phyloP scores from a whole-genome alignment of 2,113 vertebrate genomes.

The Chaenocephalus aceratus region DNA sequence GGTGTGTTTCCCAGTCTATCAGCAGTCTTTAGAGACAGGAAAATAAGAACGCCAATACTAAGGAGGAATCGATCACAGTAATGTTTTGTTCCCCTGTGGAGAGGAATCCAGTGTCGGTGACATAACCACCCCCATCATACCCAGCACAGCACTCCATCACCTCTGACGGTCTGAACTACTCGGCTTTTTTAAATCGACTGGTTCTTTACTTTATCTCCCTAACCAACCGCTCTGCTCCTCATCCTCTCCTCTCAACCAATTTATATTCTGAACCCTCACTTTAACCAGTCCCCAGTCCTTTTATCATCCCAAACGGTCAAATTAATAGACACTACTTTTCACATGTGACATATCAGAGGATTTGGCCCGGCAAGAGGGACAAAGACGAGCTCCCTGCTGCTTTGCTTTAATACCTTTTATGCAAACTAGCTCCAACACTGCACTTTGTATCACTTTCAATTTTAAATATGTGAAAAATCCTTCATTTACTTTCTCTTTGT shows the following conservation, averaged over 20 bases:
- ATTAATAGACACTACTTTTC: constrained; percentile 59
- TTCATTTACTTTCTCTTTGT: neutral
- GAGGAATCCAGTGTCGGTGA: constrained; percentile 56
- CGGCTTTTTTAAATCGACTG: constrained; percentile 51
- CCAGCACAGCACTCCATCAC: constrained; percentile 67
- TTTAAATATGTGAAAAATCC: neutral
- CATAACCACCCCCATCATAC: constrained; percentile 59
- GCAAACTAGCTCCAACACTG: constrained; percentile 22
- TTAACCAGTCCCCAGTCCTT: constrained; percentile 44
- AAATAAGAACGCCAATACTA: constrained; percentile 47
- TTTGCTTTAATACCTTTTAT: constrained; percentile 40
- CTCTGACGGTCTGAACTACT: constrained; percentile 53
- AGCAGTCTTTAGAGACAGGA: constrained; percentile 33
- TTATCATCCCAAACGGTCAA: constrained; percentile 49
- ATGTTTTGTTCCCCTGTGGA: constrained; percentile 55
- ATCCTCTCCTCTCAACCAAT: constrained; percentile 49
- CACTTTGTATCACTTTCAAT: neutral
- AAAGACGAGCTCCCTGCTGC: constrained; percentile 31
- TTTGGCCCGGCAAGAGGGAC: constrained; percentile 11
- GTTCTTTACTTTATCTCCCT: constrained; percentile 52
- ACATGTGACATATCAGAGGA: constrained; percentile 48
- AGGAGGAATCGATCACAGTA: constrained; percentile 63
- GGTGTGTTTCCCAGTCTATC: constrained; percentile 39
- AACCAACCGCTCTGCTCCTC: constrained; percentile 40
- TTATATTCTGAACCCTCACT: constrained; percentile 50